phyloP scores from a whole-genome alignment of 2,113 vertebrate genomes.

The Pomatorhinus ruficollis region DNA sequence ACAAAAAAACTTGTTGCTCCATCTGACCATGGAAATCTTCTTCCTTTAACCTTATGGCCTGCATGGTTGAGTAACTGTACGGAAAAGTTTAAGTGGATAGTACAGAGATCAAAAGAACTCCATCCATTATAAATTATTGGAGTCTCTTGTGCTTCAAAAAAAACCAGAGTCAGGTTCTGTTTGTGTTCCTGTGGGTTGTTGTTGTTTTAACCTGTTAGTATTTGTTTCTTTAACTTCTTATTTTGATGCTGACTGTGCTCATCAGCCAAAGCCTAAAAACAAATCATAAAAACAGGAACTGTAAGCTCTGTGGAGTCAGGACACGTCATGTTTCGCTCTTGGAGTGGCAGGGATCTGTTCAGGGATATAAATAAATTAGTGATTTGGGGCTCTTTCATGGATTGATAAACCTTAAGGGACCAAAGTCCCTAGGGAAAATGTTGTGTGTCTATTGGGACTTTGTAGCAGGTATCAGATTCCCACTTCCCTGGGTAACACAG shows the following conservation, averaged over 20 bases:
- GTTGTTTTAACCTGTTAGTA: slow-evolving; percentile 25
- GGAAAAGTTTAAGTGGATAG: slow-evolving; percentile 37
- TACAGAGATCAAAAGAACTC: slow-evolving; percentile 49
- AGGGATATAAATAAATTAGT: not conserved
- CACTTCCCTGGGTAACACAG: fast-evolving
- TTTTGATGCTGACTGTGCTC: not conserved
- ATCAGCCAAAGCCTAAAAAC: not conserved
- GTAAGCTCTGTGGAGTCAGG: not conserved
- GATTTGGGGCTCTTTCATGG: not conserved
- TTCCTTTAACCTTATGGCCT: slow-evolving; percentile 57
- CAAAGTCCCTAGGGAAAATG: not conserved
- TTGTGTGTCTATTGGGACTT: not conserved
- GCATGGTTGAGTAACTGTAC: slow-evolving; percentile 26
- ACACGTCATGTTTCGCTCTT: not conserved
- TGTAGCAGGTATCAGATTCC: not conserved
- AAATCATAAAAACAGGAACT: not conserved
- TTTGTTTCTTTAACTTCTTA: slow-evolving; percentile 37
- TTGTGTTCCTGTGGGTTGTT: slow-evolving; percentile 7
- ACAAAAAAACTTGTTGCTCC: not conserved
- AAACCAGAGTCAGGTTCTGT: not conserved
- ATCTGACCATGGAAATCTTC: slow-evolving; percentile 51
- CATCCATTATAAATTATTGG: slow-evolving; percentile 27
- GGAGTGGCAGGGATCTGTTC: not conserved
- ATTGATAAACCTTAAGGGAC: not conserved
- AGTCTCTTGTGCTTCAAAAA: not conserved